Percentiles rank a stretch among this genome's conserved stretches.
These are phyloP conservation scores for Echinops telfairi DNA, from an alignment of 2,113 vertebrate species.

Conservation along the genomic window DNA sequence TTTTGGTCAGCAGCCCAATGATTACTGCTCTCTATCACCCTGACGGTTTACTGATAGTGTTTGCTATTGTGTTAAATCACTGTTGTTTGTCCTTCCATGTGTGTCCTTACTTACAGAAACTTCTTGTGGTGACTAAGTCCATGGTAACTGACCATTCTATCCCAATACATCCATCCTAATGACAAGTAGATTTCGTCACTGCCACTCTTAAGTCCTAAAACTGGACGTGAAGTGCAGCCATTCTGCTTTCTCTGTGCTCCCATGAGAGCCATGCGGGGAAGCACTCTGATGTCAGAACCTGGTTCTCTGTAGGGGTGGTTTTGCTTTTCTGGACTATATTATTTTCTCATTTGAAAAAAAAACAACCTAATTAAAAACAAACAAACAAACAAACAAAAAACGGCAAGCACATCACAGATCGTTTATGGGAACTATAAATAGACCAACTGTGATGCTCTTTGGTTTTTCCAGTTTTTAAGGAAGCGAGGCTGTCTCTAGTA, in stretches of 20 bases:
- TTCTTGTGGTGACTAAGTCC: background rate
- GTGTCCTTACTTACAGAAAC: conserved; percentile 8
- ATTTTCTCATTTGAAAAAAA: conserved; percentile 37
- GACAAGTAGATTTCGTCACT: background rate
- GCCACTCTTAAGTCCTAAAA: conserved; percentile 31
- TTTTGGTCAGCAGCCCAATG: background rate
- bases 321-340: background rate
- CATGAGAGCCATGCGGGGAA: background rate
- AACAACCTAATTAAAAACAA: conserved; percentile 18
- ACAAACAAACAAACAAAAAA: background rate
- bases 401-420: conserved; percentile 18
- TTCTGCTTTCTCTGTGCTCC: conserved; percentile 44
- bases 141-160: background rate
- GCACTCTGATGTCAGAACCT: conserved; percentile 22
- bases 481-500: background rate
- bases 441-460: background rate
- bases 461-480: background rate
- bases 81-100: conserved; percentile 18
- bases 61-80: background rate
- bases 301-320: background rate
- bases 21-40: conserved; percentile 30
- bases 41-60: conserved; percentile 34
- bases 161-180: background rate
- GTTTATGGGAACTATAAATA: background rate
- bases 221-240: background rate